phyloP scores from a whole-genome alignment of 92 coral and sea anemone genomes.

The Phenganax stokvisi region DNA sequence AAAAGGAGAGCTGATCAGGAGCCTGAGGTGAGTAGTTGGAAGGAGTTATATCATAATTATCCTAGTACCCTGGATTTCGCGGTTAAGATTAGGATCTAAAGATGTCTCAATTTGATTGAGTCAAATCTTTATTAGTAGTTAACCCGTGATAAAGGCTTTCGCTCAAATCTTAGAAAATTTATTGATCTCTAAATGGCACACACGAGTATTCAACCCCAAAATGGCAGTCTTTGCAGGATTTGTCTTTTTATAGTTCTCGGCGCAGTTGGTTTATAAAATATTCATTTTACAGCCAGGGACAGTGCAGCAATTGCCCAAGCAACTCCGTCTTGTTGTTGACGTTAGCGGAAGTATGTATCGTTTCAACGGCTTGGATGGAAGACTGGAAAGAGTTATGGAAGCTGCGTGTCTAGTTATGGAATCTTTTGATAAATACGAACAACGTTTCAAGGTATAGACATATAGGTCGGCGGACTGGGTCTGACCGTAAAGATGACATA shows the following conservation, averaged over 20 bases:
- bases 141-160: too few relatives aligned
- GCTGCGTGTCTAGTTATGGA: conserved; percentile 98
- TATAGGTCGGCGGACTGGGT: neutral
- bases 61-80: neutral
- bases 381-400: conserved; percentile 94
- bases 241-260: too few relatives aligned
- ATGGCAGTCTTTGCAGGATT: too few relatives aligned
- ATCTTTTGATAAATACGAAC: conserved; percentile 82
- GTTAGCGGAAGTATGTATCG: conserved; percentile 99
- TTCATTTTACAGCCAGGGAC: conserved; percentile 65
- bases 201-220: too few relatives aligned
- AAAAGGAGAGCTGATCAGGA: conserved; percentile 91
- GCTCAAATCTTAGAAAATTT: too few relatives aligned
- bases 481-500: neutral
- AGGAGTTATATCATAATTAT: neutral
- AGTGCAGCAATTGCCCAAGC: conserved; percentile 89
- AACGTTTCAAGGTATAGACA: conserved; percentile 68
- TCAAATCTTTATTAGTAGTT: too few relatives aligned
- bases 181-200: too few relatives aligned
- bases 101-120: too few relatives aligned
- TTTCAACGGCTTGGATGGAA: conserved; percentile 90
- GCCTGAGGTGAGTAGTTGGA: conserved; percentile 60
- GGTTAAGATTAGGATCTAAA: too few relatives aligned
- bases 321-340: conserved; percentile 95
- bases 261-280: too few relatives aligned